A percentile compares a stretch with the other conserved stretches of the same genome.
phyloP scores from a whole-genome alignment of 2,888 invertebrate species.

The Sinhomidia bicolor region DNA sequence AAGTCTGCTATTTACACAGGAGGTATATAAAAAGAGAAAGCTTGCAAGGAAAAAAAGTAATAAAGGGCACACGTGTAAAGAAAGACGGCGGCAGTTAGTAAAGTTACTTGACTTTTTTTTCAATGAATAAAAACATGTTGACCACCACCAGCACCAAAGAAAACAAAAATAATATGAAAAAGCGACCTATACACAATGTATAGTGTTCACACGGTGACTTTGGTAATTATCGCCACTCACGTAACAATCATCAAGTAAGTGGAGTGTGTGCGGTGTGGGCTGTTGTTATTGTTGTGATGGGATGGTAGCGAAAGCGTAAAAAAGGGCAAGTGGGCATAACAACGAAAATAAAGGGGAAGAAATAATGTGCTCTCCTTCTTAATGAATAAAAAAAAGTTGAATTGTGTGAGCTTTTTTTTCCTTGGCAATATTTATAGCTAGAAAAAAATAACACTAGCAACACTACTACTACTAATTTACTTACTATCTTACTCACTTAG shows the following conservation, averaged over 20 bases:
- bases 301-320: neutral
- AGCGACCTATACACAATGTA: neutral
- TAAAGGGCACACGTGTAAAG: no score
- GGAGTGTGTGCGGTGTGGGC: neutral
- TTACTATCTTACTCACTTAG: no score
- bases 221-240: slow-evolving; percentile 46
- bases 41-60: no score
- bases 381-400: slow-evolving; percentile 34
- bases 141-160: neutral
- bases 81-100: neutral
- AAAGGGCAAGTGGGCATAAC: slow-evolving; percentile 14
- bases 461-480: neutral
- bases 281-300: no score
- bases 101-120: slow-evolving; percentile 14
- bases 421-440: neutral
- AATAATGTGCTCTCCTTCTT: no score
- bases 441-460: neutral
- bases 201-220: slow-evolving; percentile 15
- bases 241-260: slow-evolving; percentile 24
- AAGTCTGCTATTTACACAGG: no score
- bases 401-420: neutral
- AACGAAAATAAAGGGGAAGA: neutral
- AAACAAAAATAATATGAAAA: slow-evolving; percentile 12
- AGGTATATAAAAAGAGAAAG: no score
- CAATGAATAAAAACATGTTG: neutral